phyloP scores from a whole-genome alignment of 2,113 vertebrate species.

The Otolemur garnettii region DNA sequence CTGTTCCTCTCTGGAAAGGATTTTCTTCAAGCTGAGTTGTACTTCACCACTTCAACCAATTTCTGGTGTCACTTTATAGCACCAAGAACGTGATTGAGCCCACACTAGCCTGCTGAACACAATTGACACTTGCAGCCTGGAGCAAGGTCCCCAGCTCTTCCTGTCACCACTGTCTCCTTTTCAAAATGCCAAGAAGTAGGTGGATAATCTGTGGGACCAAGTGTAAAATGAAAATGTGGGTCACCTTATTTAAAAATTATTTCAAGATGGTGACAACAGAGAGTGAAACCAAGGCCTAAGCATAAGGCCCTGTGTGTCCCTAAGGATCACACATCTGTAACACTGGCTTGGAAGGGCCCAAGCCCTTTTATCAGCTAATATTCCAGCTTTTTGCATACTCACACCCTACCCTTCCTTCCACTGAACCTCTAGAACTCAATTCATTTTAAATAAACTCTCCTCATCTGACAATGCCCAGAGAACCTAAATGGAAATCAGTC shows the following conservation, averaged over 20 bases:
- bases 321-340: accelerated
- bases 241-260: background rate
- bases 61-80: background rate
- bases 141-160: accelerated
- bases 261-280: background rate
- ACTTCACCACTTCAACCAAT: background rate
- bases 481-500: background rate
- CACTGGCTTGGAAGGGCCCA: background rate
- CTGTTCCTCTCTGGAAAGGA: background rate
- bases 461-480: background rate
- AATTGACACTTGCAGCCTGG: background rate
- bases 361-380: accelerated
- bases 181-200: background rate
- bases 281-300: background rate
- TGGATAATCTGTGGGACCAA: background rate
- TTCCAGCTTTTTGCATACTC: background rate
- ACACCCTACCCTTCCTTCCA: background rate
- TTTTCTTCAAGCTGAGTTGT: background rate
- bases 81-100: background rate
- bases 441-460: background rate
- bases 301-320: background rate
- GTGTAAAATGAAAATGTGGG: background rate
- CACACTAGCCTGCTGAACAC: background rate
- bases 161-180: background rate
- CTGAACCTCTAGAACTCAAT: background rate